phyloP scores from a whole-genome alignment of 2,113 vertebrate species.

The Lontra canadensis region DNA sequence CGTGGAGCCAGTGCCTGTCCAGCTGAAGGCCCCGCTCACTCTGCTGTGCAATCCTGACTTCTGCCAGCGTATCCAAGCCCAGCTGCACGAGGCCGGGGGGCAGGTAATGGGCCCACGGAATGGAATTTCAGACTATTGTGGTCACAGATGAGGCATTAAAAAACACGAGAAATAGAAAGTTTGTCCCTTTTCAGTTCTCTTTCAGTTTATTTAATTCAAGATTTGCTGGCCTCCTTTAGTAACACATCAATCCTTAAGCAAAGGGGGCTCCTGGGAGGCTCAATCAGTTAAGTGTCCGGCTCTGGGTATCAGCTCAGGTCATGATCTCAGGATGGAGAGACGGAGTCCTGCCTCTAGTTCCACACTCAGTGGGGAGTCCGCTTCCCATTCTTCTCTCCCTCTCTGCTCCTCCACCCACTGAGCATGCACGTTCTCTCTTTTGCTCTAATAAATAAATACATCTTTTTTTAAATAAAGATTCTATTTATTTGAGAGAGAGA shows the following conservation, averaged over 20 bases:
- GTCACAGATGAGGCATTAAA: not conserved
- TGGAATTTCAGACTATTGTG: not conserved
- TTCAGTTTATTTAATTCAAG: not conserved
- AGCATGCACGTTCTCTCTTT: not conserved
- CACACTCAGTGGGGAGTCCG: not conserved
- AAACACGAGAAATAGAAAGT: not conserved
- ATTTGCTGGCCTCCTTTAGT: not conserved
- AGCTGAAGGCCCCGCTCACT: slow-evolving; percentile 77
- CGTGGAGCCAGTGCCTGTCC: slow-evolving; percentile 75
- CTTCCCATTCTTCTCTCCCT: not conserved
- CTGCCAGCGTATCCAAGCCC: slow-evolving; percentile 81
- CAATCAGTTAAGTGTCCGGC: not conserved
- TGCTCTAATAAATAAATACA: not conserved
- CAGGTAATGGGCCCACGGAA: slow-evolving; percentile 83
- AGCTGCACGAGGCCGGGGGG: slow-evolving; percentile 83
- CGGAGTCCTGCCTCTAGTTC: not conserved
- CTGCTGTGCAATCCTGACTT: slow-evolving; percentile 82
- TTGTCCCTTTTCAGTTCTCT: not conserved
- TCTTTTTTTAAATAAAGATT: not conserved
- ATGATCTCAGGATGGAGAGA: not conserved
- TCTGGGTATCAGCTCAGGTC: not conserved
- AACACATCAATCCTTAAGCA: not conserved
- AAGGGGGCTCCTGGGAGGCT: not conserved
- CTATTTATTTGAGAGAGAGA: not conserved
- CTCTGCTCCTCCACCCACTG: not conserved